phyloP scores from a whole-genome alignment of 2,888 invertebrate genomes.

The Eledona agricola region DNA sequence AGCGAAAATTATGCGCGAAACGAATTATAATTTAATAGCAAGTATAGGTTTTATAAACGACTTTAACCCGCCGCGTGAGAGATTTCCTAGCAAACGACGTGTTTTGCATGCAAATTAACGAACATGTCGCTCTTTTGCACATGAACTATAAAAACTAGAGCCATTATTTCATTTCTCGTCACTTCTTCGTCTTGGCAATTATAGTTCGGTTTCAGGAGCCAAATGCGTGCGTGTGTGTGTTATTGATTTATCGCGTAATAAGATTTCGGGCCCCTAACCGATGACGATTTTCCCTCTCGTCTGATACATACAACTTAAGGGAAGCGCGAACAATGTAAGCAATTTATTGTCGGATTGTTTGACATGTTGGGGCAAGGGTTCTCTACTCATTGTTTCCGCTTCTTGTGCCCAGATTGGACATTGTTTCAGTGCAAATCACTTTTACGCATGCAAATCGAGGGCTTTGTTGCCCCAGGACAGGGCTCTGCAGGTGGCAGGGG shows the following conservation, averaged over 20 bases:
- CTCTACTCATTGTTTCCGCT: constrained; percentile 48
- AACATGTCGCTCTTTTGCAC: constrained; percentile 15
- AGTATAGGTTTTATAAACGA: constrained; percentile 34
- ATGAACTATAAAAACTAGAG: constrained; percentile 26
- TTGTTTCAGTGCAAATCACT: constrained; percentile 51
- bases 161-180: constrained; percentile 30
- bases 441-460: not conserved
- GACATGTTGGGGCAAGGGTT: constrained; percentile 54
- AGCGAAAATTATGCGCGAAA: constrained; percentile 27
- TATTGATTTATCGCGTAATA: constrained; percentile 35
- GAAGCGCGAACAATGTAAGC: constrained; percentile 53
- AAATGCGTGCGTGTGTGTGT: constrained; percentile 12
- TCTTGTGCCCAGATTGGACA: constrained; percentile 53
- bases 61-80: constrained; percentile 38
- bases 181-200: constrained; percentile 24
- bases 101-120: constrained; percentile 42
- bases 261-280: constrained; percentile 27
- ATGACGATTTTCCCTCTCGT: constrained; percentile 21
- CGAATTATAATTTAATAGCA: constrained; percentile 34
- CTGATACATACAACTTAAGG: constrained; percentile 18
- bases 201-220: constrained; percentile 1
- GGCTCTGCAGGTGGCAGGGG: too few relatives aligned
- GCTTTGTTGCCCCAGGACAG: too few relatives aligned
- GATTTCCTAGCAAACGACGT: constrained; percentile 40
- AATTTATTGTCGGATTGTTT: constrained; percentile 55